phyloP scores from a whole-genome alignment of 2,888 invertebrate species.

The Chrysodeixis includens region DNA sequence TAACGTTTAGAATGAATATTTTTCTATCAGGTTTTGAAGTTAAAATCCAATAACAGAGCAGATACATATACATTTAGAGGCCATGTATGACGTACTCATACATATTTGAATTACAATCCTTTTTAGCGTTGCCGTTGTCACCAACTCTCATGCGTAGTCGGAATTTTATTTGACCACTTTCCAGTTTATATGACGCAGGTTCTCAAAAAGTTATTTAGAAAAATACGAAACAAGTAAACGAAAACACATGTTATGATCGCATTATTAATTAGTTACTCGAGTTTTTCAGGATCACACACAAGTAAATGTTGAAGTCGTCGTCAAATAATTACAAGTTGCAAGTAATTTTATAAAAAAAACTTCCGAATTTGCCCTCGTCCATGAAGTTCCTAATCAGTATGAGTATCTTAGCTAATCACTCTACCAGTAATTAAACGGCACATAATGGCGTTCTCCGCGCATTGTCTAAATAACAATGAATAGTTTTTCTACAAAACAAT shows the following conservation, averaged over 20 bases:
- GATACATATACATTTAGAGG: too few relatives aligned
- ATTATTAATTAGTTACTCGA: neutral
- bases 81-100: too few relatives aligned
- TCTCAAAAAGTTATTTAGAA: neutral
- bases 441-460: constrained; percentile 55
- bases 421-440: constrained; percentile 46
- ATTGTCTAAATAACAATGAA: constrained; percentile 59
- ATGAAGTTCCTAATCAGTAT: constrained; percentile 37
- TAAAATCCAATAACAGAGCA: too few relatives aligned
- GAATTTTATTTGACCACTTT: too few relatives aligned
- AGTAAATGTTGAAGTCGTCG: too few relatives aligned
- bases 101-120: too few relatives aligned
- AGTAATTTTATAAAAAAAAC: neutral
- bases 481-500: constrained; percentile 53
- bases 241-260: neutral
- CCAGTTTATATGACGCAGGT: neutral
- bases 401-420: constrained; percentile 53
- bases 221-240: neutral
- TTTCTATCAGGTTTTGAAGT: too few relatives aligned
- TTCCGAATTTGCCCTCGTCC: constrained; percentile 5
- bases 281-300: neutral
- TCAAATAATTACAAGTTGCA: neutral
- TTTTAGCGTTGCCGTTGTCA: too few relatives aligned
- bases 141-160: too few relatives aligned
- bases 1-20: too few relatives aligned